Percentiles rank a stretch among this genome's conserved stretches.
These are phyloP conservation scores for Oryzias celebensis DNA, from an alignment of 2,113 vertebrate species.

Conservation along the genomic window DNA sequence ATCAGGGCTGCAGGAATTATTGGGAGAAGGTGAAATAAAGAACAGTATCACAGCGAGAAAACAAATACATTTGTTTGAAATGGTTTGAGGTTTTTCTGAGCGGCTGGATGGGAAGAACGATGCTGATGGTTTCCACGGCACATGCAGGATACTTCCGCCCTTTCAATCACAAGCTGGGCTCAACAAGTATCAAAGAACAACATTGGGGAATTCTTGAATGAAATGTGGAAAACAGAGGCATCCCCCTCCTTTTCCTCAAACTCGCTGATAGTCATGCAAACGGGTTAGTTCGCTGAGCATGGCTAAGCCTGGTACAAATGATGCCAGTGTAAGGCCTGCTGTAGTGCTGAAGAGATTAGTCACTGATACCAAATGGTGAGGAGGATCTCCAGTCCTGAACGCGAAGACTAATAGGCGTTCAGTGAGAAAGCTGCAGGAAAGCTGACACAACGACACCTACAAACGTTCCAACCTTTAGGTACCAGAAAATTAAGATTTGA, in stretches of 20 bases:
- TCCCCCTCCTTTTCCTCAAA: slow-evolving; percentile 50
- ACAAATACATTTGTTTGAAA: slow-evolving; percentile 44
- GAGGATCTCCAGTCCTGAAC: slow-evolving; percentile 58
- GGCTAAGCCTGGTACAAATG: slow-evolving; percentile 75
- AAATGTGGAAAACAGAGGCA: slow-evolving; percentile 68
- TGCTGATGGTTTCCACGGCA: slow-evolving; percentile 32
- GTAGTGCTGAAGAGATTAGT: slow-evolving; percentile 75
- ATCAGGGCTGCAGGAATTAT: slow-evolving; percentile 54
- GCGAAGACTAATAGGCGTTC: slow-evolving; percentile 63
- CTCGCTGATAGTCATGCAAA: slow-evolving; percentile 65
- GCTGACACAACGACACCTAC: slow-evolving; percentile 19
- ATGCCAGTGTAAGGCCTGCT: slow-evolving; percentile 77
- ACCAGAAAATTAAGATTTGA: background rate
- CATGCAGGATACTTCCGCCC: slow-evolving; percentile 39
- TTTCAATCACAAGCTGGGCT: slow-evolving; percentile 29
- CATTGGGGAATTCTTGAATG: slow-evolving; percentile 57
- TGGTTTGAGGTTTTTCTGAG: slow-evolving; percentile 37
- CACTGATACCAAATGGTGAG: slow-evolving; percentile 70
- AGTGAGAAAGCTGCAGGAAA: slow-evolving; percentile 31
- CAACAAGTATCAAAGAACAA: slow-evolving; percentile 43
- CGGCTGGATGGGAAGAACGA: slow-evolving; percentile 46
- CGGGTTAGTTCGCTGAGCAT: slow-evolving; percentile 73
- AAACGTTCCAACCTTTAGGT: slow-evolving; percentile 16
- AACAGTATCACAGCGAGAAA: slow-evolving; percentile 67
- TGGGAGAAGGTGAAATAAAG: slow-evolving; percentile 55